These are phyloP conservation scores for Phylloscopus collybita DNA, from an alignment of 2,797 vertebrate genomes.

Conservation along the genomic window DNA sequence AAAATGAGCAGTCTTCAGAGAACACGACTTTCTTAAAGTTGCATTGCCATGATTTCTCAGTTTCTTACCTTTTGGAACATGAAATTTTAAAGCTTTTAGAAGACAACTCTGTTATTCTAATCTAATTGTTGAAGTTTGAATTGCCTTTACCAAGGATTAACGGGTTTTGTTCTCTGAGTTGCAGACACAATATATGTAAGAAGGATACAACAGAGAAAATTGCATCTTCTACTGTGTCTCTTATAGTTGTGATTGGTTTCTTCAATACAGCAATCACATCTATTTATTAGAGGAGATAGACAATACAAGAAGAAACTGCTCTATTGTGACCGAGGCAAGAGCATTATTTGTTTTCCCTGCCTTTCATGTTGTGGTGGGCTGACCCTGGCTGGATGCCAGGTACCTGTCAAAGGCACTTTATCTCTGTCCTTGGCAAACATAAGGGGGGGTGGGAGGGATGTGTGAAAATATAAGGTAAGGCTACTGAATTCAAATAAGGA, in stretches of 20 bases:
- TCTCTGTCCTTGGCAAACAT: neutral
- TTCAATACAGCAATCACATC: neutral
- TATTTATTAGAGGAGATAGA: slow-evolving; percentile 1
- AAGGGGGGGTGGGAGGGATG: no score
- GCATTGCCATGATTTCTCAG: neutral
- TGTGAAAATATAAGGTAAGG: neutral
- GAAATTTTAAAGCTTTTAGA: neutral
- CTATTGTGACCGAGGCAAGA: no score
- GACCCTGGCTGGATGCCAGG: neutral
- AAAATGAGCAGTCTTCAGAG: neutral
- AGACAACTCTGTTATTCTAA: neutral
- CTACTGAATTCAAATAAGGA: neutral
- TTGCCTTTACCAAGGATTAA: neutral
- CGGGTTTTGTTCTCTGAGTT: neutral
- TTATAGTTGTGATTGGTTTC: neutral
- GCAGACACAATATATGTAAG: neutral
- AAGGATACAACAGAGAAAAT: neutral
- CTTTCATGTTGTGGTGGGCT: neutral
- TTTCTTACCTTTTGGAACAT: neutral
- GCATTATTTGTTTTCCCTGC: neutral
- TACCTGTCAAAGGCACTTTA: neutral
- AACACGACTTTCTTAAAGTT: neutral
- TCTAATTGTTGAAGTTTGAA: neutral
- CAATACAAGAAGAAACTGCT: no score
- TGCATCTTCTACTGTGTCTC: neutral